Base-by-base conservation (phyloP, 1,140 invertebrate genomes). In the Neoseiulus cucumeris region DNA sequence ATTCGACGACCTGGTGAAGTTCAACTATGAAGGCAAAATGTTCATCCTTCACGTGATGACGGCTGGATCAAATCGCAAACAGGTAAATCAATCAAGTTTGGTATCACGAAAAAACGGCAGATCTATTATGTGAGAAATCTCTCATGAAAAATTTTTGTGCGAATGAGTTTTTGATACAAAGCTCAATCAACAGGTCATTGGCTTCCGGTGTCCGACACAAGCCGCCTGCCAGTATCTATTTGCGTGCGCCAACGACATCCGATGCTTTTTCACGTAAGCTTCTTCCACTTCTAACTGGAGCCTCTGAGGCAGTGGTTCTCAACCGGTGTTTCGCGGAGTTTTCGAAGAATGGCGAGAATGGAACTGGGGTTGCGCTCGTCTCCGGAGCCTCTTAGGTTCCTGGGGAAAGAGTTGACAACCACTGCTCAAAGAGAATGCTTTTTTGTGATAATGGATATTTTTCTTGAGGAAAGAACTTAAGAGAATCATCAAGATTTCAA, bases 1-100 rank as follows among this genome's bases (percentile, higher is more conserved):
- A 77, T 70, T 81, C 64, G 90, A 94, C 76, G 87, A 95, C 29
- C 87, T 59, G 17, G 51, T 91, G 72, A 94, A 93, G 76, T 88
- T 95, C 66, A 93, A 93, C 73, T 95, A 91, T 74, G 91, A 96
- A 75, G 90, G 90, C n/a, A 91, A 92, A 79, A 94, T 94, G 89
- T 95, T 96, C 75, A 94, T 96, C 70, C 85, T 92, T 67, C 90
- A 95, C 78, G 79, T 94, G 47, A 88, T 79, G 51, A 59, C 51
- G 6, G 25, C 51, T 6, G 51, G 51, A 25, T 59, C 51, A 25
- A 59, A 59, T 59, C 25, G 22, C 17, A 59, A 59, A 59, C 51
- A 59, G 51, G 51, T 59, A 75, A 82, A 82, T 70, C 78, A 94
- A 90, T 95, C n/a, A n/a, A n/a, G n/a, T n/a, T n/a, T n/a, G n/a